A percentile compares a stretch with the other conserved stretches of the same genome.
phyloP scores from a whole-genome alignment of 2,113 vertebrate genomes.

The Mirza zaza region DNA sequence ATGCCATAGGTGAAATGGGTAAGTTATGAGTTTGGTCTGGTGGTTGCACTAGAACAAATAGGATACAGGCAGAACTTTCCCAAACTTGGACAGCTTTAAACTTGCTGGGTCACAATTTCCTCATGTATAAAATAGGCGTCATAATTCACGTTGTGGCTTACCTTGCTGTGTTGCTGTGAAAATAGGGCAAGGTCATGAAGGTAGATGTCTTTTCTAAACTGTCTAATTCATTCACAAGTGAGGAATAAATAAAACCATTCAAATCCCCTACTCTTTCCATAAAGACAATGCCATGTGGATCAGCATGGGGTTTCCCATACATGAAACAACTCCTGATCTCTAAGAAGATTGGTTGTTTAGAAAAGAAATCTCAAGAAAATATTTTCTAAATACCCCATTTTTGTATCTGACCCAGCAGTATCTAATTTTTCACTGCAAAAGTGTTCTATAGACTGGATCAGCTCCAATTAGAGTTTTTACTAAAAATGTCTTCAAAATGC shows the following conservation, averaged over 20 bases:
- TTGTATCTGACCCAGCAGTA: neutral
- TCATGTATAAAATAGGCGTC: neutral
- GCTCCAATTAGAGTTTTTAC: neutral
- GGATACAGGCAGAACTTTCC: neutral
- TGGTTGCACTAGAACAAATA: neutral
- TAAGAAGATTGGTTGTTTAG: neutral
- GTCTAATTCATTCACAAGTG: neutral
- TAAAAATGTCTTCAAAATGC: neutral
- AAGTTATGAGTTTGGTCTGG: neutral
- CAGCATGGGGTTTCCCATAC: neutral
- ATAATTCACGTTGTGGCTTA: neutral
- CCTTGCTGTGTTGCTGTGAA: neutral
- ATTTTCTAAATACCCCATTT: neutral
- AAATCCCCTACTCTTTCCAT: neutral
- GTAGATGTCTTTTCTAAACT: neutral
- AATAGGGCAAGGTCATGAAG: neutral
- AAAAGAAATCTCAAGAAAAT: neutral
- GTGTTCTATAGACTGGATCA: neutral
- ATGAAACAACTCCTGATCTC: neutral
- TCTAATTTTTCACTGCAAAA: neutral
- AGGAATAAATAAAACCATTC: neutral
- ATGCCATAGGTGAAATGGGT: neutral
- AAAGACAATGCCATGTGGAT: neutral
- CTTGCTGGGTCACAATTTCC: neutral
- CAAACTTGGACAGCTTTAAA: neutral